Base-by-base conservation (phyloP, 2,113 vertebrate genomes). In the Mohoua ochrocephala region DNA sequence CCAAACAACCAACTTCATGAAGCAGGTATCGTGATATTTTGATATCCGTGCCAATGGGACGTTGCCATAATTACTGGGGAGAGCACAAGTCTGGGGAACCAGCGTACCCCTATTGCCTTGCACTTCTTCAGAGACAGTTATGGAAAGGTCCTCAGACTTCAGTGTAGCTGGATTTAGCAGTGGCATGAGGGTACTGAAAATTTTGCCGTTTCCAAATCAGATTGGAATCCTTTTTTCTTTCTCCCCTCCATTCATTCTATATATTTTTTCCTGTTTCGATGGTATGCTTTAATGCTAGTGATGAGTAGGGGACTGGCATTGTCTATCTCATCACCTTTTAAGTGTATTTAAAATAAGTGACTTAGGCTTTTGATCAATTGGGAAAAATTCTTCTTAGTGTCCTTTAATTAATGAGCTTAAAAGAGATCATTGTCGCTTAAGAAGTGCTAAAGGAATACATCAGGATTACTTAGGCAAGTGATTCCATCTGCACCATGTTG, bases 371-470 rank as follows among this genome's bases (percentile, higher is more conserved):
- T 97, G 97, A 98, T 97, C 96, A 96, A 75, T 90, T 96, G 96
- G 78, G 91, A 96, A 96, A 93, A 97, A 98, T 97, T 98, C 98
- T 97, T 98, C 97, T 98, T 98, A 98, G 97, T 95, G 96, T 98
- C 95, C 95, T 98, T 97, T 98, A 98, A 98, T 98, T 98, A 98
- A 98, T 98, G 96, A 98, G 98, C 98, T 98, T 98, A 98, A 96
- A 95, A 89, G 92, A 97, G 98, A 98, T 98, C 97, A 96, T 92
- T 96, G 93, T 97, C 87, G 64, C 94, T 97, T 98, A 98, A 98
- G 98, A 98, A 98, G 96, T 97, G 96, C 96, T 98, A 95, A 98
- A 98, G 97, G 97, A 98, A 98, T 98, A 97, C 96, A 96, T 96
- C 86, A 96, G 98, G 98, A 97, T 98, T 98, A 98, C 97, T 97